Base-by-base conservation (phyloP, 2,797 vertebrate species). In the Kryptopterus vitreolus region DNA sequence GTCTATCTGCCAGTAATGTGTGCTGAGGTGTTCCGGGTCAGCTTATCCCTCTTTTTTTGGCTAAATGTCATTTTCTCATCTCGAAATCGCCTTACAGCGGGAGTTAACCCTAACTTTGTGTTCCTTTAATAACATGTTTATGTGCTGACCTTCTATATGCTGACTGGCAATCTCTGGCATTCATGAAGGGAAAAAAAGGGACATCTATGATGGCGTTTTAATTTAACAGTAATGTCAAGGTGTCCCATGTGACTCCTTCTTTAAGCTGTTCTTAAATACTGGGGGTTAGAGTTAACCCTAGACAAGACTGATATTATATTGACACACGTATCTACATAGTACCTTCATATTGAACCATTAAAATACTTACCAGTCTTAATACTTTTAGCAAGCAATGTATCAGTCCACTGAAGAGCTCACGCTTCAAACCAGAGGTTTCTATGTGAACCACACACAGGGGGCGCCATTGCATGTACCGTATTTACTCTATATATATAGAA, bases 41-140 rank as follows among this genome's bases (percentile, higher is more conserved):
- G 61, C 76, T 65, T 61, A 57, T 55, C 75, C 75, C 70, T 70
- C 58, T 73, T 83, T 76, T 78, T 77, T 75, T 83, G 75, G 85
- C 65, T 80, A 78, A 86, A 86, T 86, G 85, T 83, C 81, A 86
- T 80, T 83, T 82, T 70, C 69, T 52, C 50, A 53, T 84, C 76
- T 29, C 35, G 8, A 58, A 52, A 33, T 53, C 22, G 82, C 86
- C 77, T 77, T 43, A 58, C 66, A 69, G 65, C 46, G 78, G n/a
- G 43, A 76, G 65, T 81, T 85, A 77, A 84, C 81, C 85, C 85
- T 46, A 10, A 78, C 63, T 61, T 73, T 70, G 26, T 71, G 24
- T 78, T 75, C 15, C 33, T 65, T 61, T 33, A 75, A 72, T 75
- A 33, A 57, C 65, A 78, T n/a, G 43, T 57, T 52, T 70, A 70